These are phyloP conservation scores for Andrena flavipes DNA, from an alignment of 2,888 invertebrate species.

Conservation along the genomic window DNA sequence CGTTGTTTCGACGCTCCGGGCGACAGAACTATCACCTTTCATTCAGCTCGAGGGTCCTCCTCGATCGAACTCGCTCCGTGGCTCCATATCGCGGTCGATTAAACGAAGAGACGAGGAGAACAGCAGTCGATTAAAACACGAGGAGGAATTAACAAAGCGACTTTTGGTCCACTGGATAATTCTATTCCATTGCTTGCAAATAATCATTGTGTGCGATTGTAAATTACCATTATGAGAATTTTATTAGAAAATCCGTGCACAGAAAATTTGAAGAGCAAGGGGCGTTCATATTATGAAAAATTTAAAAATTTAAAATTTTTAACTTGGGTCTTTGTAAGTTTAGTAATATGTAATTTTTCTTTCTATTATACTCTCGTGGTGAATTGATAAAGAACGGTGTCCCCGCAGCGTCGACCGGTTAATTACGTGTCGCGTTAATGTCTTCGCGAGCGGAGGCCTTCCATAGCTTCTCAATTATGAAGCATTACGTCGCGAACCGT, in stretches of 20 bases:
- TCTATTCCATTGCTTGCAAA: neutral
- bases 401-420: conserved; percentile 19
- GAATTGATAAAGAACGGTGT: neutral
- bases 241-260: too few species aligned
- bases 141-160: neutral
- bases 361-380: neutral
- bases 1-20: conserved; percentile 14
- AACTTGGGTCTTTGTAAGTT: too few species aligned
- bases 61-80: neutral
- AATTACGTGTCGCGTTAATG: conserved; percentile 34
- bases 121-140: conserved; percentile 11
- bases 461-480: conserved; percentile 43
- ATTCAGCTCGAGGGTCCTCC: neutral
- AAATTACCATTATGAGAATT: too few species aligned
- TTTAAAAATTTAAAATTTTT: too few species aligned
- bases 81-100: conserved; percentile 12
- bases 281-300: too few species aligned
- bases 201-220: too few species aligned
- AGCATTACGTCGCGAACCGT: conserved; percentile 25
- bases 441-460: conserved; percentile 21
- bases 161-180: neutral
- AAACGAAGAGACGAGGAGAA: neutral
- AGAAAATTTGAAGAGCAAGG: too few species aligned
- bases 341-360: neutral
- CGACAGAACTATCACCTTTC: conserved; percentile 30